Evolutionary conservation across 2,888 invertebrate species (phyloP), one percentile per base, ranked within the genome.

Genomic region (Melanotus villosus): DNA sequence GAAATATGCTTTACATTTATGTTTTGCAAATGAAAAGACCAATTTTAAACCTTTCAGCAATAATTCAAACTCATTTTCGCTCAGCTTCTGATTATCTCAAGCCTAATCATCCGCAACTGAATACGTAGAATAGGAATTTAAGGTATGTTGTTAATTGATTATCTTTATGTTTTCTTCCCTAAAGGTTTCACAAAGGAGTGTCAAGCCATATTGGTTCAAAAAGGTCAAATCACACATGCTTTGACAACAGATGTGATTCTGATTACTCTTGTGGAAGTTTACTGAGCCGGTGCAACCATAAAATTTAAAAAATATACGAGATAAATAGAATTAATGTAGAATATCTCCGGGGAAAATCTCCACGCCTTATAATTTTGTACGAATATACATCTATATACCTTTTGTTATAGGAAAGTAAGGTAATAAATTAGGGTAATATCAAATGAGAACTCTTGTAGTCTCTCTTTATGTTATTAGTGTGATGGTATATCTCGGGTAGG

Each of bases 391-490:
- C 21, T n/a, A n/a, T n/a, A 19, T 47, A 12, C 19, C 47, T 23
- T 47, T 47, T 23, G 1, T 12, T 12, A 23, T 1, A n/a, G 1
- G 21, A n/a, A 26, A 47, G 23, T 26, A 47, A n/a, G 5, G 14
- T n/a, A 7, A n/a, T 26, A 26, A 47, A 47, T 47, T 47, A 23
- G 47, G 23, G 10, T 23, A 26, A 47, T 47, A 47, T 23, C 12
- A 12, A 47, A 26, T 4, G 12, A 21, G 19, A 19, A 43, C 10
- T 47, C 47, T 47, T 47, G 47, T 26, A 47, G 10, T 21, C 12
- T 47, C 47, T 47, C 47, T 47, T 47, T 47, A 47, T 47, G 47
- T 47, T 47, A 47, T 47, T 47, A 47, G 12, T 47, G 43, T 47
- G 47, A 47, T 47, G 47, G 47, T 47, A 26, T 47, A 47, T 21